These are phyloP conservation scores for Plagiodera versicolora DNA, from an alignment of 2,888 invertebrate genomes.

Conservation along the genomic window DNA sequence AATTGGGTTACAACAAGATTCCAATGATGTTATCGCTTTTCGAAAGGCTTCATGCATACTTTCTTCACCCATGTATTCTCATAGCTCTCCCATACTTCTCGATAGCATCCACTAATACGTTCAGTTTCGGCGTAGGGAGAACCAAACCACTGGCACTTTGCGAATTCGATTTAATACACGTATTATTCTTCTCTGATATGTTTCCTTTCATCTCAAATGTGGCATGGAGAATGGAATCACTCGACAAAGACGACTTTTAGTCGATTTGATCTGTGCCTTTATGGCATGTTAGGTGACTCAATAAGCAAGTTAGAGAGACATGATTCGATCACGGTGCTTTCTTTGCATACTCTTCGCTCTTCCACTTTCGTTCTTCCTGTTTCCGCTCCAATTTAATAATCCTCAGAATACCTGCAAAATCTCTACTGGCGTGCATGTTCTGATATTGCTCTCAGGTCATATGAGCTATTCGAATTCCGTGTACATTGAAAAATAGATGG, in stretches of 20 bases:
- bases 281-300: conserved; percentile 25
- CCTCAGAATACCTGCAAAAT: conserved; percentile 32
- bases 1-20: too few relatives aligned
- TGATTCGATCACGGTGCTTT: conserved; percentile 37
- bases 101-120: too few relatives aligned
- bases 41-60: too few relatives aligned
- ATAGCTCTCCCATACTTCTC: too few relatives aligned
- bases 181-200: conserved; percentile 16
- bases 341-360: conserved; percentile 34
- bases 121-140: too few relatives aligned
- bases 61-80: too few relatives aligned
- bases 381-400: conserved; percentile 36
- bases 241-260: conserved; percentile 25
- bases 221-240: conserved; percentile 23
- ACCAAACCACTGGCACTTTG: too few relatives aligned
- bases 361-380: conserved; percentile 35
- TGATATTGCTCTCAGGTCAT: conserved; percentile 1
- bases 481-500: background rate
- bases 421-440: conserved; percentile 8
- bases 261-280: conserved; percentile 28
- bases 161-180: background rate
- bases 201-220: conserved; percentile 18
- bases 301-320: conserved; percentile 22
- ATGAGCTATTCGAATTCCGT: background rate
- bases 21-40: too few relatives aligned